Evolutionary conservation across 2,888 invertebrate species (phyloP), one percentile per base, ranked within the genome.

Genomic region (Apamea crenata): DNA sequence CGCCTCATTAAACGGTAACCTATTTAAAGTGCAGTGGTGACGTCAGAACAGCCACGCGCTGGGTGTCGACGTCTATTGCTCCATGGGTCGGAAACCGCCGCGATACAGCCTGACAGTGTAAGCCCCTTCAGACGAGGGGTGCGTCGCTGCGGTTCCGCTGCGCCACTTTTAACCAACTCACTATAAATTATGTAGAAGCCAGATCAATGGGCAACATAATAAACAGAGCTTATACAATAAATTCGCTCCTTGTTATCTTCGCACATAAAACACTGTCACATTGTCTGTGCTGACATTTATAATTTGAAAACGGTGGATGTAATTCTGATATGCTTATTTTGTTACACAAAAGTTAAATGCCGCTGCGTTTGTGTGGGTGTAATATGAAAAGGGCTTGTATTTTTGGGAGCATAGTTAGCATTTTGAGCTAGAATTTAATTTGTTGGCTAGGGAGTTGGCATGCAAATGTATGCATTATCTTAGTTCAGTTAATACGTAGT

Each of bases 21-120:
- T 89, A 88, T 88, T 89, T 89, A 83, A 86, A 88, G 79, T 88
- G 81, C 78, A 88, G 80, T 25, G 67, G 74, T 89, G 89, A 89
- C 84, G 89, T 89, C 88, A 89, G 76, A 81, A 69, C 72, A 70
- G 74, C 77, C 71, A 70, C 71, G 36, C 84, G 82, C 67, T 82
- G 80, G 76, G 83, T 88, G 86, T 84, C 80, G 73, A 72, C 67
- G 88, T 86, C 67, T 85, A 88, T 87, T 86, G 89, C 85, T 82
- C 84, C 76, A 87, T 89, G 89, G 87, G 77, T 85, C 85, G 86
- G 88, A 91, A 88, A 87, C 82, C 85, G 76, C 68, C 59, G 75
- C 89, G 89, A 88, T 89, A 88, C 79, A 84, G 69, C 29, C 78
- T 85, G 86, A 88, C 84, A 86, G 63, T 80, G 72, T 85, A 79